Conservation (phyloP, 2,113 vertebrate species). For the Ellobius talpinus region DNA sequence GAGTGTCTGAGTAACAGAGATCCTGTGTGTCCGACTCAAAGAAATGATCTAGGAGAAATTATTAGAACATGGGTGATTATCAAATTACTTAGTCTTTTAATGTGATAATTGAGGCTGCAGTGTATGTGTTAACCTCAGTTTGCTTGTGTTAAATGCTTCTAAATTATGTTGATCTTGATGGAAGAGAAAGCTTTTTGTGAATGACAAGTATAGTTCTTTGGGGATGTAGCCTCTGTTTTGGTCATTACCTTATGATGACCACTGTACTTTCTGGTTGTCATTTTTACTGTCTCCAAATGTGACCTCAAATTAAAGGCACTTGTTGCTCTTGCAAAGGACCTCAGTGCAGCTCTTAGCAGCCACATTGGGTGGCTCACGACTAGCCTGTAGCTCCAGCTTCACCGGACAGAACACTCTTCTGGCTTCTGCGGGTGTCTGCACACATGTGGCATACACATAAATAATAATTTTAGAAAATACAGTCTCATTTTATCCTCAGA, state of each 20-base stretch:
- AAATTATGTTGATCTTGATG: conserved; percentile 20
- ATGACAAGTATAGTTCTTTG: not conserved
- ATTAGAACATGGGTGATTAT: conserved; percentile 12
- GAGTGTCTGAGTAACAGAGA: not conserved
- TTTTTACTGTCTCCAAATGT: not conserved
- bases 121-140: not conserved
- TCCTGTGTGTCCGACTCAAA: not conserved
- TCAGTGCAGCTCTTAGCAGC: not conserved
- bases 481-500: conserved; percentile 15
- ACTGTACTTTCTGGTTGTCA: not conserved
- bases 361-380: not conserved
- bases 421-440: not conserved
- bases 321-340: not conserved
- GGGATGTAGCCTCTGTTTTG: not conserved
- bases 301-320: not conserved
- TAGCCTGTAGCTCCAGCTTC: not conserved
- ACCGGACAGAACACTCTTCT: not conserved
- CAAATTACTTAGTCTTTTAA: not conserved
- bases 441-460: not conserved
- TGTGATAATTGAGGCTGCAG: not conserved
- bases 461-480: not conserved
- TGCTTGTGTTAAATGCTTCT: not conserved
- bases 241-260: not conserved
- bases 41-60: not conserved
- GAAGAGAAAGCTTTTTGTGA: not conserved